Conservation (phyloP, 2,888 invertebrate species). For the Liposcelis brunnea region DNA sequence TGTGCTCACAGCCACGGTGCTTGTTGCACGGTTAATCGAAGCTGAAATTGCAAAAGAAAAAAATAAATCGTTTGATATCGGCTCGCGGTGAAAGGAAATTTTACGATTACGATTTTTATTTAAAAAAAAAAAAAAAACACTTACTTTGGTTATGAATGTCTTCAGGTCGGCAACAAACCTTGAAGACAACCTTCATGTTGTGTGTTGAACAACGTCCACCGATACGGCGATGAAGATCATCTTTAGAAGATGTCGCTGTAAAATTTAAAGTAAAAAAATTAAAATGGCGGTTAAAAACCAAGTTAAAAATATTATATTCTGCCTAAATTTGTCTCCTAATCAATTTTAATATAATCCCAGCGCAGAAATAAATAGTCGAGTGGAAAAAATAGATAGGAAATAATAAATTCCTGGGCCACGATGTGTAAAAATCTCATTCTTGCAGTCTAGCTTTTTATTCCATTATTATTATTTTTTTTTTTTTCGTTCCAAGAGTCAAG, state of each 20-base stretch:
- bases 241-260: constrained; percentile 70
- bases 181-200: constrained; percentile 93
- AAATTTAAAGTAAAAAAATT: constrained; percentile 5
- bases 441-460: no score
- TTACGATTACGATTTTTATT: no score
- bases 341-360: no score
- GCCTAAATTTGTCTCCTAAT: no score
- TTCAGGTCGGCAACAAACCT: constrained; percentile 76
- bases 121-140: constrained; percentile 11
- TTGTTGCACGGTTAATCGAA: constrained; percentile 9
- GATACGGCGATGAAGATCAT: constrained; percentile 78
- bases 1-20: constrained; percentile 17
- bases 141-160: constrained; percentile 25
- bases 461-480: no score
- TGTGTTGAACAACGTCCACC: constrained; percentile 82
- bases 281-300: constrained; percentile 8
- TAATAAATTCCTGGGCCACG: no score
- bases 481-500: no score
- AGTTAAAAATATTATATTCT: constrained; percentile 8
- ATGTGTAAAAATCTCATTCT: no score
- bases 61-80: not conserved
- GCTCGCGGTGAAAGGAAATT: no score
- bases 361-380: no score
- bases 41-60: constrained; percentile 9
- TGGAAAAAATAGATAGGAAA: no score